Conservation (phyloP, 2,113 vertebrate species). For the Cyanoderma ruficeps region DNA sequence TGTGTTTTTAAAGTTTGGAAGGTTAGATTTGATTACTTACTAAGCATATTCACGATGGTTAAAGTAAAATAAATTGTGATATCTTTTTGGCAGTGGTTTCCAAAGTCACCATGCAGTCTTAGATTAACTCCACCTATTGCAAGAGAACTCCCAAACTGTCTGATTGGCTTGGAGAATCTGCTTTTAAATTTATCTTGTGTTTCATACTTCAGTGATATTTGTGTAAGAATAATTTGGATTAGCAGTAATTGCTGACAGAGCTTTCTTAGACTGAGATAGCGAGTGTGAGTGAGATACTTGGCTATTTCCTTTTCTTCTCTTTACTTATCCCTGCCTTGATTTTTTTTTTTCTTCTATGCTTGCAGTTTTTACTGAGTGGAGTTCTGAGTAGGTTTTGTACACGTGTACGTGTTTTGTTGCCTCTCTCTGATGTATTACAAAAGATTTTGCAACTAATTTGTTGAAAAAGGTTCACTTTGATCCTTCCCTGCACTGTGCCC, state of each 20-base stretch:
- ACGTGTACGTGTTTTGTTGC: fast-evolving
- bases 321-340: not conserved
- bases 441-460: not conserved
- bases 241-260: not conserved
- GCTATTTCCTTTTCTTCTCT: not conserved
- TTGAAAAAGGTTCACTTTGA: not conserved
- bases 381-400: not conserved
- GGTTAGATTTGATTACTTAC: not conserved
- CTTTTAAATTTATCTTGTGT: not conserved
- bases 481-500: not conserved
- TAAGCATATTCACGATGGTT: not conserved
- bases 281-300: not conserved
- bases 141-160: not conserved
- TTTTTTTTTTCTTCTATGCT: not conserved
- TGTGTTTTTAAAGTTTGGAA: not conserved
- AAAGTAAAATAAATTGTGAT: not conserved
- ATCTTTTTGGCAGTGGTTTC: not conserved
- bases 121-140: not conserved
- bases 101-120: not conserved
- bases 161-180: not conserved
- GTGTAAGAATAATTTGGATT: not conserved
- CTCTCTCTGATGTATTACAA: not conserved
- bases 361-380: not conserved
- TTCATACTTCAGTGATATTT: not conserved
- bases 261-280: not conserved